Conservation (phyloP, 2,113 vertebrate genomes). For the Microcebus lehilahytsara region DNA sequence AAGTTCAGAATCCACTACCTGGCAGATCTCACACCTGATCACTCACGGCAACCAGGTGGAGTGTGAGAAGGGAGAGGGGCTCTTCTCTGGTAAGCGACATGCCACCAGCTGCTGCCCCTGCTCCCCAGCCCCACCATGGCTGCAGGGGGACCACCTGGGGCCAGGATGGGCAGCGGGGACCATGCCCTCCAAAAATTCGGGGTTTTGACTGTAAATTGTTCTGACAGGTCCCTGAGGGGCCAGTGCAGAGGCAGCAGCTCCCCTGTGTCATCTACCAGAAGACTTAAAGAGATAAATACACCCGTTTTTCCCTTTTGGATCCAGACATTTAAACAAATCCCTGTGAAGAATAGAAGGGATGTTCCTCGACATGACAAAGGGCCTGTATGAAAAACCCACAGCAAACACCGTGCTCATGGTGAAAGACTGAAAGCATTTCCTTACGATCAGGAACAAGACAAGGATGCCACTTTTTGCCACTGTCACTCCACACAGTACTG, state of each 20-base stretch:
- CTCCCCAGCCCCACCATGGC: background rate
- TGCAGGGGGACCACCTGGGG: background rate
- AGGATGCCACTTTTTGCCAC: background rate
- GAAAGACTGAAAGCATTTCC: background rate
- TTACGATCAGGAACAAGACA: background rate
- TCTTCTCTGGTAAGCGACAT: background rate
- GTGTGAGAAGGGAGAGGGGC: too few relatives aligned
- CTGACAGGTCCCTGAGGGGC: background rate
- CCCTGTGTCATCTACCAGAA: rapidly evolving
- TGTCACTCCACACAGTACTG: rapidly evolving
- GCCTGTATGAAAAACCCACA: background rate
- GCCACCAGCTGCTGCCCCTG: background rate
- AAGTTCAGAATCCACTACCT: background rate
- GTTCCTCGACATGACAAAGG: background rate
- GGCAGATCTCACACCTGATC: too few relatives aligned
- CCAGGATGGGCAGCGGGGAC: background rate
- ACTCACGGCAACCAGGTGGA: background rate
- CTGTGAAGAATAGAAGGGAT: background rate
- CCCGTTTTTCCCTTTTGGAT: background rate
- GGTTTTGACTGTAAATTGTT: background rate
- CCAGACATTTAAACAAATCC: background rate
- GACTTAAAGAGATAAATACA: background rate
- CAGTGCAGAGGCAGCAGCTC: background rate
- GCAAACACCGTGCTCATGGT: background rate
- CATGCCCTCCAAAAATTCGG: background rate